These are phyloP conservation scores for Diglossa cyanea DNA, from an alignment of 2,797 vertebrate genomes.

Conservation along the genomic window DNA sequence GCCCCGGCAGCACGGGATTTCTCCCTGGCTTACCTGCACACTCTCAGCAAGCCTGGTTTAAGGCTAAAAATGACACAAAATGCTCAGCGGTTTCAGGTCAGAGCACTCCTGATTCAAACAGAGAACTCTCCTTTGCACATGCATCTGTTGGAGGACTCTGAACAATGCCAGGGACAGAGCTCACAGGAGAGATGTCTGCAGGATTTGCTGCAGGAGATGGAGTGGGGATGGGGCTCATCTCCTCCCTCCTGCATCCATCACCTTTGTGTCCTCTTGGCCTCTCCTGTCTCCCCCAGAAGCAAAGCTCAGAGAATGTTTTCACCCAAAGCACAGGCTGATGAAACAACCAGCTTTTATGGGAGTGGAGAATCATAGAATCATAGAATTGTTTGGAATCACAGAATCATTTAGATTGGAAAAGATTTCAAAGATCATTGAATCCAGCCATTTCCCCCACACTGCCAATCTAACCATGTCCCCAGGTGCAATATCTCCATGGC, in stretches of 20 bases:
- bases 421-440: background rate
- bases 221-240: background rate
- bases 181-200: background rate
- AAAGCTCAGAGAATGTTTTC: rapidly evolving
- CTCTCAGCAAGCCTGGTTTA: background rate
- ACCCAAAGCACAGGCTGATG: background rate
- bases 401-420: background rate
- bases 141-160: background rate
- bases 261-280: background rate
- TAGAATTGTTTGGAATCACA: background rate
- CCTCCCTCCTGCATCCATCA: background rate
- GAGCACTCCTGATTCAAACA: background rate
- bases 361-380: background rate
- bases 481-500: background rate
- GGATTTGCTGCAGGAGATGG: background rate
- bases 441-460: background rate
- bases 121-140: background rate
- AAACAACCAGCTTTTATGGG: background rate
- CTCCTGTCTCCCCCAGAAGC: background rate
- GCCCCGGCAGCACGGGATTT: rapidly evolving
- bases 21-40: background rate
- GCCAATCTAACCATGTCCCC: background rate
- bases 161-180: background rate
- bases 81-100: background rate
- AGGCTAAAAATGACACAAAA: background rate